A percentile compares a stretch with the other conserved stretches of the same genome.
phyloP scores from a whole-genome alignment of 1,140 invertebrate species.

The Scylla paramamosain region DNA sequence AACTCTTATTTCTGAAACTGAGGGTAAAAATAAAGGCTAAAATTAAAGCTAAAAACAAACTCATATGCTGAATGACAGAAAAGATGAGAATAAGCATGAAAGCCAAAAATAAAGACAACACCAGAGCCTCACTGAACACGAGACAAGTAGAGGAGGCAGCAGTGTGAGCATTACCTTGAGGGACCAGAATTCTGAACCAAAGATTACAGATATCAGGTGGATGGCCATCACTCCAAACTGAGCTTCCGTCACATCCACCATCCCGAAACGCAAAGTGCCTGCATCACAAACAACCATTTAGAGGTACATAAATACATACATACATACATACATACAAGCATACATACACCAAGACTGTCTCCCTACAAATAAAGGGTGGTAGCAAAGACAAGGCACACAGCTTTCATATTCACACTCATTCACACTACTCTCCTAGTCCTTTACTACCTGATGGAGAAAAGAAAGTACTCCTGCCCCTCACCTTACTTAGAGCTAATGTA shows the following conservation, averaged over 20 bases:
- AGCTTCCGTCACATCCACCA: slow-evolving; percentile 98
- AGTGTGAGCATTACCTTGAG: slow-evolving; percentile 84
- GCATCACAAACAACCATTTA: slow-evolving; percentile 71
- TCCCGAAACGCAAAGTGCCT: slow-evolving; percentile 94
- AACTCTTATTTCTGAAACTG: background rate
- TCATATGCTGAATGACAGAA: background rate
- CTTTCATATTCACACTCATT: background rate
- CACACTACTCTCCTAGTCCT: background rate
- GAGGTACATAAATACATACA: background rate
- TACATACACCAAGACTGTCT: too few relatives aligned
- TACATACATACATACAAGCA: background rate
- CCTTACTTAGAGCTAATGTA: too few relatives aligned
- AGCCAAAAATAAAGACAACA: background rate
- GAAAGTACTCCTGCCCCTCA: too few relatives aligned
- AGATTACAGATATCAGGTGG: slow-evolving; percentile 91
- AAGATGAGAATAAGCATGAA: background rate
- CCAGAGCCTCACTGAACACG: background rate
- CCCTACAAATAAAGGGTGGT: background rate
- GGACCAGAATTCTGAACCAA: slow-evolving; percentile 93
- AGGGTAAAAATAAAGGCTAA: background rate
- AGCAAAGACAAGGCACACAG: background rate
- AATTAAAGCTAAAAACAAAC: background rate
- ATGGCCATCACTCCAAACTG: slow-evolving; percentile 96
- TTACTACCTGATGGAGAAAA: too few relatives aligned
- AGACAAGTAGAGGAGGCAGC: background rate